Conservation (phyloP, 2,888 invertebrate species). For the Pantelozetes paolii region DNA sequence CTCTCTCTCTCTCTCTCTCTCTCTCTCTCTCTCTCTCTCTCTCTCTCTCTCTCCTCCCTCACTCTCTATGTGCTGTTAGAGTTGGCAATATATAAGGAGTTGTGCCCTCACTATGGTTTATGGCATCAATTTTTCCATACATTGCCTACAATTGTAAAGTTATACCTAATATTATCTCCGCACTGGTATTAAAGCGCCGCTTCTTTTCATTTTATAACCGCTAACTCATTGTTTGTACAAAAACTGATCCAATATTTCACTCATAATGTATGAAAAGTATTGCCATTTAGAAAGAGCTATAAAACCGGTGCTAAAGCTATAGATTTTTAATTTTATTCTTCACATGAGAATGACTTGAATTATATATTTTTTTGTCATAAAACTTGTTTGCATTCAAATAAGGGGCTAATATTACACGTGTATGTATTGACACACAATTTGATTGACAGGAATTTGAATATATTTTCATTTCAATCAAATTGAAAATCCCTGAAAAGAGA, state of each 20-base stretch:
- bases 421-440: constrained; percentile 17
- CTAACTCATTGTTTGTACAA: constrained; percentile 35
- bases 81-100: background rate
- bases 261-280: constrained; percentile 29
- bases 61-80: too few species aligned
- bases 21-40: too few species aligned
- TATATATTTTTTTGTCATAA: background rate
- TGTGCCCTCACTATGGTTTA: constrained; percentile 11
- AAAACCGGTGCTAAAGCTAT: constrained; percentile 15
- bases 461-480: background rate
- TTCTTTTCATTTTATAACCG: constrained; percentile 35
- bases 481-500: background rate
- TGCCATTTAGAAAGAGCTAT: constrained; percentile 8
- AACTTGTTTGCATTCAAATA: constrained; percentile 5
- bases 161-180: constrained; percentile 21
- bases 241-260: constrained; percentile 34
- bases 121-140: constrained; percentile 31
- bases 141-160: constrained; percentile 14
- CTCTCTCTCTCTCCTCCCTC: too few species aligned
- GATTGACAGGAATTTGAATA: constrained; percentile 21
- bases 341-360: background rate
- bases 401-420: constrained; percentile 2
- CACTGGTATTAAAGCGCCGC: constrained; percentile 19
- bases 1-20: too few species aligned
- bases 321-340: constrained; percentile 31